These are phyloP conservation scores for Urocyon cinereoargenteus DNA, from an alignment of 2,797 vertebrate species.

Conservation along the genomic window DNA sequence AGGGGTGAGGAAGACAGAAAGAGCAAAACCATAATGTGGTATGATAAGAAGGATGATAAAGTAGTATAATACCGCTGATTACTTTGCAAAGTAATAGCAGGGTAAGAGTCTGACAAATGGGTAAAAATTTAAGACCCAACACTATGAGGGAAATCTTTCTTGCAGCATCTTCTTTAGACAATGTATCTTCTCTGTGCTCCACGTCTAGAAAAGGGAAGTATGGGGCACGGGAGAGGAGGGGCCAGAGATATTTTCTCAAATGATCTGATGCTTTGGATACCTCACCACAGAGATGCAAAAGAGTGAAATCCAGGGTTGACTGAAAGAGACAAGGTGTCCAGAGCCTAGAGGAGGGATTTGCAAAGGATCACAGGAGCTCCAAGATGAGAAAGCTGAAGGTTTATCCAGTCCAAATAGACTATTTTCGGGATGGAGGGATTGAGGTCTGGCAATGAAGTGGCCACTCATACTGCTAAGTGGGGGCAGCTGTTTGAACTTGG, in stretches of 20 bases:
- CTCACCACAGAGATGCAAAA: background rate
- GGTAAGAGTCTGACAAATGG: background rate
- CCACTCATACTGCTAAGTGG: background rate
- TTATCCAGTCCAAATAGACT: background rate
- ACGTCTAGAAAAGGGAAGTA: background rate
- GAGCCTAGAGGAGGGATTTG: background rate
- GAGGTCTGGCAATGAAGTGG: background rate
- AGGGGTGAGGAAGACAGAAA: background rate
- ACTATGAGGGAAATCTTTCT: background rate
- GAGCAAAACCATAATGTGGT: background rate
- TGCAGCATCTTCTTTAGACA: background rate
- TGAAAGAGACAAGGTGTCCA: background rate
- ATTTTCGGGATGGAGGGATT: background rate
- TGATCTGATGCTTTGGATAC: background rate
- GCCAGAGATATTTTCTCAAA: background rate
- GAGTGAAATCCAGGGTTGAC: background rate
- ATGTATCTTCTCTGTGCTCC: background rate
- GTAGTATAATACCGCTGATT: background rate
- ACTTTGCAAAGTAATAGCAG: background rate
- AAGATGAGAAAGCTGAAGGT: background rate
- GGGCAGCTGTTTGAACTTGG: background rate
- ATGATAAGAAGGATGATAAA: background rate
- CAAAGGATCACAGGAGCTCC: background rate
- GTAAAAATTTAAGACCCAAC: background rate
- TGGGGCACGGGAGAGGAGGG: background rate